Conservation (phyloP, 1,140 invertebrate species). For the Metopolophium dirhodum region DNA sequence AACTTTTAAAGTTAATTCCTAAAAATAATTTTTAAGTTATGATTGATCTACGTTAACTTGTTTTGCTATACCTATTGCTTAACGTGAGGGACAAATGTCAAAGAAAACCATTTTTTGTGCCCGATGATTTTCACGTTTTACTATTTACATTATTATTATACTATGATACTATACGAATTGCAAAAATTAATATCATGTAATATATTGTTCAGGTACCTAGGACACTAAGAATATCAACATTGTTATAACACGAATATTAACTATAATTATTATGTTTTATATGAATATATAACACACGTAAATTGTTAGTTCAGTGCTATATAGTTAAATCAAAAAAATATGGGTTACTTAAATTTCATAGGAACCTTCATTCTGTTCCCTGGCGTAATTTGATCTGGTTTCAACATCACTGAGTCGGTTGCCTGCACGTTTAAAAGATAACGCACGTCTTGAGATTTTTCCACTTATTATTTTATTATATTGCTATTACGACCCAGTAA, state of each 20-base stretch:
- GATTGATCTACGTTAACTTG: too few relatives aligned
- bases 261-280: not conserved
- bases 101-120: too few relatives aligned
- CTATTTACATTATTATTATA: too few relatives aligned
- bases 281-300: not conserved
- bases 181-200: too few relatives aligned
- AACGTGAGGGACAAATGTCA: too few relatives aligned
- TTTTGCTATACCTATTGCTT: too few relatives aligned
- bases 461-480: conserved; percentile 44
- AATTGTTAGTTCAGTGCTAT: not conserved
- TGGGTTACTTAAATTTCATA: conserved; percentile 27
- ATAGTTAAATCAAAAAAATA: not conserved
- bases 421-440: conserved; percentile 40
- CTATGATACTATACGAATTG: too few relatives aligned
- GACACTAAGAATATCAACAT: not conserved
- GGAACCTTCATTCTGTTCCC: conserved; percentile 31
- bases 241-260: not conserved
- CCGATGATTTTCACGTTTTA: too few relatives aligned
- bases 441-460: conserved; percentile 48
- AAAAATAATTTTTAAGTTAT: too few relatives aligned
- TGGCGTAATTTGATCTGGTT: conserved; percentile 44
- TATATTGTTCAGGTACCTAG: not conserved
- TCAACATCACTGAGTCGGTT: conserved; percentile 25
- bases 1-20: too few relatives aligned
- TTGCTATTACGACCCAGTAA: conserved; percentile 42